Conservation (phyloP, 2,797 vertebrate genomes). For the Falco naumanni region DNA sequence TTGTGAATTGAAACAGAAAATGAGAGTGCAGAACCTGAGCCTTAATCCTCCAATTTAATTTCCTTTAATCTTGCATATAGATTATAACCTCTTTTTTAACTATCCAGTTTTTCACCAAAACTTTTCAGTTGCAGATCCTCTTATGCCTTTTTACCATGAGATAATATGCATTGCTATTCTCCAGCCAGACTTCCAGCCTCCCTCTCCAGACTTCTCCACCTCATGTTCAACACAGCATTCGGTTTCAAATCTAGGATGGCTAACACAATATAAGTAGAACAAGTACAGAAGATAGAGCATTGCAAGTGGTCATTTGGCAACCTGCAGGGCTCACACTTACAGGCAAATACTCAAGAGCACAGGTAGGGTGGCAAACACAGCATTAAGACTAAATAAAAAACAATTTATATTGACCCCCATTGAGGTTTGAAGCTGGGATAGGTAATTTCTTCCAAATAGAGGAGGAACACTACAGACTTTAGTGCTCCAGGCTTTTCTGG, state of each 20-base stretch:
- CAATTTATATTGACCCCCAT: conserved; percentile 35
- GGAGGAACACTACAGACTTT: background rate
- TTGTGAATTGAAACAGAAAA: conserved; percentile 51
- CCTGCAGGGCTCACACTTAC: conserved; percentile 3
- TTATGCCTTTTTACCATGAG: conserved; percentile 13
- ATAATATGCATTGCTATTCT: background rate
- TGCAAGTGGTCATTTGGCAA: conserved; percentile 30
- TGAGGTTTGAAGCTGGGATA: conserved; percentile 41
- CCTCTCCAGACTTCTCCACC: background rate
- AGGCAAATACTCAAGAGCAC: background rate
- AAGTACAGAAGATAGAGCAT: background rate
- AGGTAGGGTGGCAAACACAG: background rate
- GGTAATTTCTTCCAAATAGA: conserved; percentile 40
- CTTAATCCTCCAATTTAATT: conserved; percentile 49
- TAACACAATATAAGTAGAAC: background rate
- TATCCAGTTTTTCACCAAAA: background rate
- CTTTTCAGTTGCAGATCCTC: background rate
- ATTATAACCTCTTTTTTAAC: background rate
- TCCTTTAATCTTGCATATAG: conserved; percentile 8
- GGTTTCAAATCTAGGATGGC: background rate
- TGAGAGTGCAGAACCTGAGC: background rate
- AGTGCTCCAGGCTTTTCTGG: conserved; percentile 15
- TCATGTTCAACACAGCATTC: background rate
- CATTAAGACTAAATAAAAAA: conserved; percentile 62
- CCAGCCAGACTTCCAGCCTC: background rate